Base-by-base conservation (phyloP, 2,888 invertebrate genomes). In the Monopis laevigella region DNA sequence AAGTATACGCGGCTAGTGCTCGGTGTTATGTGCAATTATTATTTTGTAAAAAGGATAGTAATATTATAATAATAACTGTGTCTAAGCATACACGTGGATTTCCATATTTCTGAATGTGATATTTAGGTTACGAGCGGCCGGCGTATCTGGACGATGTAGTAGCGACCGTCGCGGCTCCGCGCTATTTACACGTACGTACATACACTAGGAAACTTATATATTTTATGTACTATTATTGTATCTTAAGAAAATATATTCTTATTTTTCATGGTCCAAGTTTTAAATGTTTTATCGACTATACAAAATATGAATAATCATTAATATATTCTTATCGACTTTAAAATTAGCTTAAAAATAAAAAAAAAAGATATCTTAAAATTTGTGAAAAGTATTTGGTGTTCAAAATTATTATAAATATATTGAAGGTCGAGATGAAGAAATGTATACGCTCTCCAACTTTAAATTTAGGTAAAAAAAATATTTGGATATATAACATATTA, bases 31-130 rank as follows among this genome's bases (percentile, higher is more conserved):
- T 82, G 82, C 82, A 81, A 82, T 82, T 81, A 81, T 80, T 77
- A 80, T 78, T 80, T 78, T 78, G 77, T 78, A 75, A 28, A 42
- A 36, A 36, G n/a, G n/a, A 13, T 17, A 6, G 12, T 4, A 6
- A 29, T 12, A 16, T 34, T 13, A 34, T 34, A 36, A 21, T n/a
- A 16, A 36, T 67, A 62, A 72, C 70, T 70, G 74, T 77, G 75
- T 80, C 71, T 77, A 73, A 73, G 73, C 71, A 72, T 72, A 72
- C 75, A 77, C 75, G 77, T 74, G 77, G 77, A 74, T 77, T 78
- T 78, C 78, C 75, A 78, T 81, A 73, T 74, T 81, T 80, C 75
- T 80, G 72, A 81, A 81, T 82, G 82, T 82, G 82, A 82, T 82
- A 82, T 78, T 77, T 81, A 82, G 81, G 36, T 36, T 80, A 78